phyloP scores from a whole-genome alignment of 2,888 invertebrate genomes.

The Orthosia gracilis region DNA sequence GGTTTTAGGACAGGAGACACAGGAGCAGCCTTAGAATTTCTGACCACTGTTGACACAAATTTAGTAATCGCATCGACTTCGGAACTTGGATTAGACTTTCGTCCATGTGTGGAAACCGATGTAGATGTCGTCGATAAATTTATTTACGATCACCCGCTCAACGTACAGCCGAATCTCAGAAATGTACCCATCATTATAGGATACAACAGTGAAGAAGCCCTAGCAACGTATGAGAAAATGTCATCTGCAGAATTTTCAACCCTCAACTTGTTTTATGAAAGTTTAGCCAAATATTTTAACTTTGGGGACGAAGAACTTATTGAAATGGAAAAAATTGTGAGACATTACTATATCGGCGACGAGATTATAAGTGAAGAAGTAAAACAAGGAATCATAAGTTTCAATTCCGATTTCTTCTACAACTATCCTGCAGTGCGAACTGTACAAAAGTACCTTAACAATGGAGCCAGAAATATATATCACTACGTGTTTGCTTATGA shows the following conservation, averaged over 20 bases:
- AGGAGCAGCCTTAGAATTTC: constrained; percentile 73
- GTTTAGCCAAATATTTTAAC: constrained; percentile 63
- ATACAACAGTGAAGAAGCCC: constrained; percentile 69
- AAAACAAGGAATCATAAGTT: constrained; percentile 68
- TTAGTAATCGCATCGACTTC: constrained; percentile 71
- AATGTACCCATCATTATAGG: constrained; percentile 72
- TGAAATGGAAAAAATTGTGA: constrained; percentile 68
- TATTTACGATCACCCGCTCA: constrained; percentile 70
- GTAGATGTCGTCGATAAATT: constrained; percentile 69
- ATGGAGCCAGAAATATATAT: constrained; percentile 70
- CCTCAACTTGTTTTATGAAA: constrained; percentile 57
- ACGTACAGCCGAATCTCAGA: constrained; percentile 60
- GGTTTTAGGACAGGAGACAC: constrained; percentile 69
- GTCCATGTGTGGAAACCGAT: constrained; percentile 75
- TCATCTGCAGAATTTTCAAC: constrained; percentile 53
- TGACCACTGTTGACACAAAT: constrained; percentile 69
- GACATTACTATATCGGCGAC: constrained; percentile 79
- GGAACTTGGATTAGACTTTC: constrained; percentile 62
- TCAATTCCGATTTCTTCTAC: constrained; percentile 73
- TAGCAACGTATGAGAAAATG: constrained; percentile 44
- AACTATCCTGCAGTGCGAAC: constrained; percentile 69
- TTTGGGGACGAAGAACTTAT: constrained; percentile 62
- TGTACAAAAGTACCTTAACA: constrained; percentile 71
- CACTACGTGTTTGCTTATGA: constrained; percentile 78
- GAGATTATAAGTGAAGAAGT: constrained; percentile 61